phyloP scores from a whole-genome alignment of 2,888 invertebrate genomes.

The Chrysotoxum bicinctum region DNA sequence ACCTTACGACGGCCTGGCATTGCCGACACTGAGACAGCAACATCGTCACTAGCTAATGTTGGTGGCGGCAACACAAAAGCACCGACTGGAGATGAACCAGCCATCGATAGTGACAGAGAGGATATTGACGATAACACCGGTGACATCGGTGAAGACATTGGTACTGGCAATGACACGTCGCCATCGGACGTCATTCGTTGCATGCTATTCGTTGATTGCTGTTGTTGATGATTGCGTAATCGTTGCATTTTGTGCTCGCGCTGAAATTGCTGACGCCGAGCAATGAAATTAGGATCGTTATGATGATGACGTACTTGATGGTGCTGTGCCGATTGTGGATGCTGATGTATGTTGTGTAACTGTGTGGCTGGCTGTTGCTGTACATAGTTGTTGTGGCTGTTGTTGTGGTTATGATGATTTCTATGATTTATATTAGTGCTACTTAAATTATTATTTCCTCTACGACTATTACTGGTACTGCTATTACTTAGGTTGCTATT shows the following conservation, averaged over 20 bases:
- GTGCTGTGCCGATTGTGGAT: conserved; percentile 75
- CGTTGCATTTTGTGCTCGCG: conserved; percentile 77
- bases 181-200: conserved; percentile 43
- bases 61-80: conserved; percentile 71
- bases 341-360: conserved; percentile 69
- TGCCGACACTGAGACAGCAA: conserved; percentile 9
- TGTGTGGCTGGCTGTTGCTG: conserved; percentile 73
- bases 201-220: conserved; percentile 73
- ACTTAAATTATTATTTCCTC: conserved; percentile 77
- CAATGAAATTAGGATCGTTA: conserved; percentile 78
- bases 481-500: conserved; percentile 75
- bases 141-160: conserved; percentile 54
- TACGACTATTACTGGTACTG: conserved; percentile 74
- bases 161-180: conserved; percentile 43
- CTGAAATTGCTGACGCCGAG: conserved; percentile 78
- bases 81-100: conserved; percentile 54
- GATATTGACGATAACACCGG: conserved; percentile 73
- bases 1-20: conserved; percentile 75
- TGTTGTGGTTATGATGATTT: conserved; percentile 72
- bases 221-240: conserved; percentile 74
- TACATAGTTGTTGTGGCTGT: conserved; percentile 71
- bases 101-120: conserved; percentile 46
- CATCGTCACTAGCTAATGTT: conserved; percentile 75
- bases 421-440: conserved; percentile 76
- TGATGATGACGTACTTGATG: conserved; percentile 81